These are phyloP conservation scores for Meta bourneti DNA, from an alignment of 2,888 invertebrate genomes.

Conservation along the genomic window DNA sequence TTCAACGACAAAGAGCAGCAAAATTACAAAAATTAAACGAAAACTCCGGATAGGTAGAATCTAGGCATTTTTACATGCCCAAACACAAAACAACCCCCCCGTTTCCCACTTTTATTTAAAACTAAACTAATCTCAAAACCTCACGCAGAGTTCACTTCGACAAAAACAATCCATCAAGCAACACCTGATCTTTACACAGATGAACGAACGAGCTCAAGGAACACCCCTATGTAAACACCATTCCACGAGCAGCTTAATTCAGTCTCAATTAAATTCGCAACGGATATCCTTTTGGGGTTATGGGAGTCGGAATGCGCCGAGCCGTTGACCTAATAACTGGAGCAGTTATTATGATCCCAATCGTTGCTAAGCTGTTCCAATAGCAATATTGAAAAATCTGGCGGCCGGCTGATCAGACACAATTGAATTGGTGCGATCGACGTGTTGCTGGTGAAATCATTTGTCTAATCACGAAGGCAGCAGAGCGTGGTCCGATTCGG, in stretches of 20 bases:
- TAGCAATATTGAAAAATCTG: slow-evolving; percentile 5
- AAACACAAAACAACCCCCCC: too few relatives aligned
- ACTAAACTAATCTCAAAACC: too few relatives aligned
- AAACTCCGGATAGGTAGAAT: too few relatives aligned
- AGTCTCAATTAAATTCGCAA: slow-evolving; percentile 4
- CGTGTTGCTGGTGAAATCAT: background rate
- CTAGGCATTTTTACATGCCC: too few relatives aligned
- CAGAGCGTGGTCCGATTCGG: background rate
- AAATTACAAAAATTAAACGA: too few relatives aligned
- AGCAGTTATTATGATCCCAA: slow-evolving; percentile 21
- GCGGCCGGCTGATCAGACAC: slow-evolving; percentile 28
- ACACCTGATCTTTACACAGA: background rate
- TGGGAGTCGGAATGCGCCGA: background rate
- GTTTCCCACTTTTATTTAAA: too few relatives aligned
- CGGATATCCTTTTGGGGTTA: background rate
- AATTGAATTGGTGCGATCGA: background rate
- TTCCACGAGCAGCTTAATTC: background rate
- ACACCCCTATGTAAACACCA: slow-evolving; percentile 10
- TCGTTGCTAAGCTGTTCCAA: slow-evolving; percentile 37
- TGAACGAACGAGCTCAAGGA: slow-evolving; percentile 4
- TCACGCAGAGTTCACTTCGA: too few relatives aligned
- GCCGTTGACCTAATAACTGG: slow-evolving; percentile 57
- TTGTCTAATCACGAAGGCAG: slow-evolving; percentile 16
- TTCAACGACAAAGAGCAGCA: too few relatives aligned
- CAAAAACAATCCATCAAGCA: too few relatives aligned